Base-by-base conservation (phyloP, 2,113 vertebrate genomes). In the Equus przewalskii region DNA sequence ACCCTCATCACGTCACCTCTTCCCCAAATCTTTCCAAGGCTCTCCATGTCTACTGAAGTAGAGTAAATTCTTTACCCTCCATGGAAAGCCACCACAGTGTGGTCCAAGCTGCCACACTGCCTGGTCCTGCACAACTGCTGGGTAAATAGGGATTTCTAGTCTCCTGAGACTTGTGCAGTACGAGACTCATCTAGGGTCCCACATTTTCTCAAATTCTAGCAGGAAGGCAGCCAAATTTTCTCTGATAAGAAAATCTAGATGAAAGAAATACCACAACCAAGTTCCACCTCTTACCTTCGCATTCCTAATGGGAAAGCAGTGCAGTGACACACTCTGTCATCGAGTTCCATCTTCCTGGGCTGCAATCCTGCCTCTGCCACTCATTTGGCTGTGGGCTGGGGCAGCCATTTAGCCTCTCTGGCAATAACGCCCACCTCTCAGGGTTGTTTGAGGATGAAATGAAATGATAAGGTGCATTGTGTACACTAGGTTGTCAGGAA, bases 1-100 rank as follows among this genome's bases (percentile, higher is more conserved):
- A 36, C 19, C 14, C 4, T 73, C 3, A 2, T 75, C 58, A 19
- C 0, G 0, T 62, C 33, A 46, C 18, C 13, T 5, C 15, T 33
- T 56, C 15, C 46, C 58, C 12, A 44, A 7, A 79, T 65, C 15
- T 82, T 78, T 88, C 62, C 7, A n/a, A 58, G 44, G 8, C 24
- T 70, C 13, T 51, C 22, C 8, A 5, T 28, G 44, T 33, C 19
- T 78, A 41, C 44, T 36, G 15, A 72, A n/a, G 58, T 51, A 56
- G n/a, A 65, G 41, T 44, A 30, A 22, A 69, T 51, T 91, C 30
- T 9, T 86, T 69, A 9, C 6, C 44, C 2, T 86, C 13, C 18
- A 0, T 21, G 22, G 30, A 54, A 89, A 78, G 22, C 16, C 28
- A 10, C 14, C 14, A 44, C 6, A 16, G 3, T 30, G 5, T 2